phyloP scores from a whole-genome alignment of 2,113 vertebrate genomes.

The Thamnaconus septentrionalis region DNA sequence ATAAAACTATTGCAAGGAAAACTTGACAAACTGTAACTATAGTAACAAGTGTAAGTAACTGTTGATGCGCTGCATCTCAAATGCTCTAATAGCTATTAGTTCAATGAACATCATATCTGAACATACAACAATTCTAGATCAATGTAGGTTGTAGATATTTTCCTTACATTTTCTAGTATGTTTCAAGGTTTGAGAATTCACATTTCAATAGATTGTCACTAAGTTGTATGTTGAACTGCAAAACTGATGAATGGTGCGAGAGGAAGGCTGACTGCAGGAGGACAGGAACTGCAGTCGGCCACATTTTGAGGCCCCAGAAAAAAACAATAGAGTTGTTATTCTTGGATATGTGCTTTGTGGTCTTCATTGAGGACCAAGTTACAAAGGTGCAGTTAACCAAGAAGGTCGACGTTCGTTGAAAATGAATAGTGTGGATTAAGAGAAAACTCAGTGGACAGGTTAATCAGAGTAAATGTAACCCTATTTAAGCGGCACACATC shows the following conservation, averaged over 20 bases:
- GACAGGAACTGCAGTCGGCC: constrained; percentile 30
- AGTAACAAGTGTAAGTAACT: too few relatives aligned
- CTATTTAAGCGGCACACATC: too few relatives aligned
- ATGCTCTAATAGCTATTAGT: too few relatives aligned
- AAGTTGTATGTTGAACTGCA: constrained; percentile 39
- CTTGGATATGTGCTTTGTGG: background rate
- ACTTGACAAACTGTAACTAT: too few relatives aligned
- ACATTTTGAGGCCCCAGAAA: constrained; percentile 6
- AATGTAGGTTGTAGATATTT: background rate
- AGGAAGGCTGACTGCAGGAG: constrained; percentile 16
- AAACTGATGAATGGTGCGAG: constrained; percentile 13
- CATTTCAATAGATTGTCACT: constrained; percentile 24
- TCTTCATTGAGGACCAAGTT: background rate
- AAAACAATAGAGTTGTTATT: too few relatives aligned
- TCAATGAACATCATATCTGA: too few relatives aligned
- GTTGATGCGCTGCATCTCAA: too few relatives aligned
- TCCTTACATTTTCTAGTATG: background rate
- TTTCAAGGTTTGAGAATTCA: background rate
- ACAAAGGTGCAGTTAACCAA: background rate
- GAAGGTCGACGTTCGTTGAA: constrained; percentile 1
- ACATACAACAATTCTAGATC: too few relatives aligned
- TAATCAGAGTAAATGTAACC: too few relatives aligned
- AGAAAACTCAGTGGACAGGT: background rate
- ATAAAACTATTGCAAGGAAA: too few relatives aligned
- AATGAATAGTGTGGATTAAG: constrained; percentile 6